Percentiles rank a stretch among this genome's conserved stretches.
Conservation (phyloP, 2,888 invertebrate species). For the Chamaedrilus cognettii region DNA sequence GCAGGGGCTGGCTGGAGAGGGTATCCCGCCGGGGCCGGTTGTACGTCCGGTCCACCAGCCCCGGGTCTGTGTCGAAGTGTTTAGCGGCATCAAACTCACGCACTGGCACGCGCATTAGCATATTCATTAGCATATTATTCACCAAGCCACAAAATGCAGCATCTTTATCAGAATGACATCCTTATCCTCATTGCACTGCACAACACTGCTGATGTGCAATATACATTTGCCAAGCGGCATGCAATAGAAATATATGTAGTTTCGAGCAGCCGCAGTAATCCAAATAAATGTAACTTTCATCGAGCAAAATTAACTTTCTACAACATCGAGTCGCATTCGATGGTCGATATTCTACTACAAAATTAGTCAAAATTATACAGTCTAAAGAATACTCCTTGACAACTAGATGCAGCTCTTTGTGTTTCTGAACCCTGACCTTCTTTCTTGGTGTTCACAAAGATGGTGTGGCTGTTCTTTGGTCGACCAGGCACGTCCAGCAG, state of each 20-base stretch:
- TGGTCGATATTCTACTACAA: no score
- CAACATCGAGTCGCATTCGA: no score
- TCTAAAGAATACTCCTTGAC: no score
- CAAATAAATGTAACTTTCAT: no score
- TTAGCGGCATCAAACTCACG: conserved; percentile 71
- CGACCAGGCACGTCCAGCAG: conserved; percentile 75
- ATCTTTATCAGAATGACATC: no score
- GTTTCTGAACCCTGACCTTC: conserved; percentile 59
- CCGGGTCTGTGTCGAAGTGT: conserved; percentile 75
- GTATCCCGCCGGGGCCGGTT: conserved; percentile 67
- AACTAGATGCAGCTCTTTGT: no score
- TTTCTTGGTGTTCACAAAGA: conserved; percentile 72
- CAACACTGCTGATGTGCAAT: background rate
- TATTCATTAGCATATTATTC: background rate
- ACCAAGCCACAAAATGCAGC: no score
- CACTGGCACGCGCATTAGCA: conserved; percentile 46
- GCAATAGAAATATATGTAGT: no score
- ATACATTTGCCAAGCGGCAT: background rate
- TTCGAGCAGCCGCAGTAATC: no score
- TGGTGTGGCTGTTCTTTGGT: conserved; percentile 75
- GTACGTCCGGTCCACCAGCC: conserved; percentile 69
- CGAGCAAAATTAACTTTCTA: no score
- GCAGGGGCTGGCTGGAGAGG: background rate
- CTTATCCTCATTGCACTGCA: background rate
- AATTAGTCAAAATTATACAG: no score